Conservation (phyloP, 2,797 vertebrate genomes). For the Darevskia nairensis region DNA sequence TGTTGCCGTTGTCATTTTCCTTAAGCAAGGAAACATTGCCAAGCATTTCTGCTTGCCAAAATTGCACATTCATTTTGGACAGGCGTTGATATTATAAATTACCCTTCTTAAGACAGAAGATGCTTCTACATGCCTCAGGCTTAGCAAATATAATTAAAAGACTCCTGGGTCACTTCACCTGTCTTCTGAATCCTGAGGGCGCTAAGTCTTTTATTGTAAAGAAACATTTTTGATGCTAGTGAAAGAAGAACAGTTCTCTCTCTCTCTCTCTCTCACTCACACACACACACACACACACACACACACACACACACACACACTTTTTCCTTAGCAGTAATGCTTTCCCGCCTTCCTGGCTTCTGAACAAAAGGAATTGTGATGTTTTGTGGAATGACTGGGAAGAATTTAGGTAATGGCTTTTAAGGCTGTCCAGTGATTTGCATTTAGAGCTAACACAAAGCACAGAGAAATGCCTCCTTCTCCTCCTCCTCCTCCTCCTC, state of each 20-base stretch:
- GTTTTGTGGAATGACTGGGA: background rate
- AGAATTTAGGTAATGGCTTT: background rate
- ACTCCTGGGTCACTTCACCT: background rate
- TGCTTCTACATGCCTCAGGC: constrained; percentile 15
- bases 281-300: too few relatives aligned
- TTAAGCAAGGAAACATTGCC: too few relatives aligned
- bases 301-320: too few relatives aligned
- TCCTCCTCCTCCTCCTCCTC: background rate
- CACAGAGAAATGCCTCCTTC: background rate
- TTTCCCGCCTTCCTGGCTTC: background rate
- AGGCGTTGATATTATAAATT: constrained; percentile 14
- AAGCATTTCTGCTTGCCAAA: background rate
- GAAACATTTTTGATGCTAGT: constrained; percentile 5
- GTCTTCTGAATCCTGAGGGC: constrained; percentile 19
- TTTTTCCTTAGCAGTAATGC: accelerated
- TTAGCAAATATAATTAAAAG: constrained; percentile 45
- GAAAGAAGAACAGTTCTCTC: background rate
- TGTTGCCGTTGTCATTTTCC: too few relatives aligned
- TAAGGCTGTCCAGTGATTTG: constrained; percentile 6
- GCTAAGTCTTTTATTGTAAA: background rate
- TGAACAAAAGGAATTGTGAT: background rate
- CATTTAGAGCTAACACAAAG: accelerated
- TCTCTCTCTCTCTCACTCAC: background rate
- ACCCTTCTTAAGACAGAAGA: background rate
- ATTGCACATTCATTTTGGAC: constrained; percentile 1